Evolutionary conservation across 2,888 invertebrate species (phyloP), one percentile per base, ranked within the genome.

Genomic region (Toxonevra muliebris): DNA sequence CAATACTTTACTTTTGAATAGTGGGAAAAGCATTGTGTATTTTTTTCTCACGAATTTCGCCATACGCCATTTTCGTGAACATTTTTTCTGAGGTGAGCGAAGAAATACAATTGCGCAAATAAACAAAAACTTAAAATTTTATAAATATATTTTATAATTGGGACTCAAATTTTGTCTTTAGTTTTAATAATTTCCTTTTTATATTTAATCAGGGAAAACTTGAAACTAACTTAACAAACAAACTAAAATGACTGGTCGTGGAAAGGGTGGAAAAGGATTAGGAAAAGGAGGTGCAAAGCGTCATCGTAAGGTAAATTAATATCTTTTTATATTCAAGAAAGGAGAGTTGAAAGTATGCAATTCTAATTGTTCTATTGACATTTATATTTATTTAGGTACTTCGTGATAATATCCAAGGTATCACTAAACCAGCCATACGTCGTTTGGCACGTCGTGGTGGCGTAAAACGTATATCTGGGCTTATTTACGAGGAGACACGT

Each of bases 221-320:
- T 61, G 20, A 20, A 61, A 61, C 13, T n/a, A 19, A 55, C 41
- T 59, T 55, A 68, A 42, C n/a, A 41, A 41, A 30, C 30, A 30
- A 67, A 71, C n/a, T 70, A 86, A 81, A 72, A 93, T 93, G 93
- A 91, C 92, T 82, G 93, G 93, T 71, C 91, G 93, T 69, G 93
- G 93, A 69, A 92, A 93, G 88, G 92, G 92, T 80, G 91, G 91
- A 65, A 92, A 93, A 86, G 92, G 92, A 70, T 86, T 93, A 65
- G 92, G 93, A 65, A 93, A 93, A 85, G 92, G 92, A 74, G 93
- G 92, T 69, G 93, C 93, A 45, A 93, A 93, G 84, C 91, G 93
- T 74, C 93, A 94, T 86, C 87, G 94, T 69, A 94, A 94, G 83
- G 92, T 94, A 50, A 30, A 52, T 19, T n/a, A 40, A 13, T 30